Percentiles rank a stretch among this genome's conserved stretches.
phyloP scores from a whole-genome alignment of 1,140 invertebrate species.

The Lithobius niger region DNA sequence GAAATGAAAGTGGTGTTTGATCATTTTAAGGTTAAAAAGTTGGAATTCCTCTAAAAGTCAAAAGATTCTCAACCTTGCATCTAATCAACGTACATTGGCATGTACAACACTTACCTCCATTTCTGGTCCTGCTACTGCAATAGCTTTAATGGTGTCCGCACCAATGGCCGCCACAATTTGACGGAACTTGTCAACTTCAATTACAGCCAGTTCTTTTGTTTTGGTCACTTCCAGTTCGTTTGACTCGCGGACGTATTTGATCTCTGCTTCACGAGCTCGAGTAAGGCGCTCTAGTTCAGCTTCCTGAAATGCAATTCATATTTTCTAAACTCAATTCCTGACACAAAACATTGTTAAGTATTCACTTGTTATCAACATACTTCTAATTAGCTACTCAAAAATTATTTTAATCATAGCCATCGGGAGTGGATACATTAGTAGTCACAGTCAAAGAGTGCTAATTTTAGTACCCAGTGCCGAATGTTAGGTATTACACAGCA shows the following conservation, averaged over 20 bases:
- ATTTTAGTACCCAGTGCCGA: no score
- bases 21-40: no score
- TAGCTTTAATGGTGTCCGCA: conserved; percentile 32
- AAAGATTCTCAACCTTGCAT: no score
- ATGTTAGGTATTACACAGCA: no score
- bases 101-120: conserved; percentile 33
- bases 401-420: no score
- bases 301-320: conserved; percentile 26
- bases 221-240: conserved; percentile 36
- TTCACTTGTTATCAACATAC: no score
- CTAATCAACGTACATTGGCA: neutral
- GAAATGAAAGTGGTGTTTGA: no score
- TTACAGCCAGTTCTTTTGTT: conserved; percentile 28
- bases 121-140: conserved; percentile 37
- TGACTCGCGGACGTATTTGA: conserved; percentile 33
- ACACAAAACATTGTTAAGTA: no score
- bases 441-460: no score
- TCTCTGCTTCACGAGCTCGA: conserved; percentile 35
- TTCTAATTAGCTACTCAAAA: no score
- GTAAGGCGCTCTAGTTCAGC: conserved; percentile 34
- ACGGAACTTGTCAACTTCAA: conserved; percentile 37
- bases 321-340: neutral
- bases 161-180: conserved; percentile 36
- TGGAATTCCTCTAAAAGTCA: no score
- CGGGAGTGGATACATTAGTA: no score